Percentiles rank a stretch among this genome's conserved stretches.
phyloP scores from a whole-genome alignment of 2,797 vertebrate genomes.

The Pampus argenteus region DNA sequence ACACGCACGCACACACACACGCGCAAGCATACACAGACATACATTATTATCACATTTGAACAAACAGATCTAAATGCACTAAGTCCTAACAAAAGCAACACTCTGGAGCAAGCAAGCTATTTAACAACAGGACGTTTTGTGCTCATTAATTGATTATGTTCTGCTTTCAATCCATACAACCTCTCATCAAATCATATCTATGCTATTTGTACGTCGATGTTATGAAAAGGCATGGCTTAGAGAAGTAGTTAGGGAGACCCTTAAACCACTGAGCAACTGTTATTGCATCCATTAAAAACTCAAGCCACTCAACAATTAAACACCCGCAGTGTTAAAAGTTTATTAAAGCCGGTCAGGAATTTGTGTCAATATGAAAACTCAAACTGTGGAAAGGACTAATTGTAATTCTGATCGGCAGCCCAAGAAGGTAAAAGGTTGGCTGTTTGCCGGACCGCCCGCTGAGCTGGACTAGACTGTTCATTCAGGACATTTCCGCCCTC shows the following conservation, averaged over 20 bases:
- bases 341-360: conserved; percentile 47
- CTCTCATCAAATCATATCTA: conserved; percentile 54
- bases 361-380: conserved; percentile 42
- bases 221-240: conserved; percentile 68
- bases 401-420: conserved; percentile 46
- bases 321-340: conserved; percentile 60
- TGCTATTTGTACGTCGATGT: conserved; percentile 63
- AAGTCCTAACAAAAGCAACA: conserved; percentile 69
- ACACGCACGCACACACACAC: conserved; percentile 55
- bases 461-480: conserved; percentile 12
- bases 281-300: conserved; percentile 54
- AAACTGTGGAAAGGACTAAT: conserved; percentile 43
- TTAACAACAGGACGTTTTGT: conserved; percentile 68
- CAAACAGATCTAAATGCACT: conserved; percentile 59
- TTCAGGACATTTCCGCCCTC: conserved; percentile 18
- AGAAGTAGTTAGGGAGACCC: conserved; percentile 45
- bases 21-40: conserved; percentile 63
- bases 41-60: conserved; percentile 62
- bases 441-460: conserved; percentile 26
- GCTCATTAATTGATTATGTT: conserved; percentile 66
- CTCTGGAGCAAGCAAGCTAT: conserved; percentile 67
- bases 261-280: conserved; percentile 47
- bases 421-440: conserved; percentile 33
- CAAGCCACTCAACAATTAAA: conserved; percentile 31
- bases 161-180: conserved; percentile 42